Base-by-base conservation (phyloP, 2,797 vertebrate genomes). In the Oreochromis mossambicus region DNA sequence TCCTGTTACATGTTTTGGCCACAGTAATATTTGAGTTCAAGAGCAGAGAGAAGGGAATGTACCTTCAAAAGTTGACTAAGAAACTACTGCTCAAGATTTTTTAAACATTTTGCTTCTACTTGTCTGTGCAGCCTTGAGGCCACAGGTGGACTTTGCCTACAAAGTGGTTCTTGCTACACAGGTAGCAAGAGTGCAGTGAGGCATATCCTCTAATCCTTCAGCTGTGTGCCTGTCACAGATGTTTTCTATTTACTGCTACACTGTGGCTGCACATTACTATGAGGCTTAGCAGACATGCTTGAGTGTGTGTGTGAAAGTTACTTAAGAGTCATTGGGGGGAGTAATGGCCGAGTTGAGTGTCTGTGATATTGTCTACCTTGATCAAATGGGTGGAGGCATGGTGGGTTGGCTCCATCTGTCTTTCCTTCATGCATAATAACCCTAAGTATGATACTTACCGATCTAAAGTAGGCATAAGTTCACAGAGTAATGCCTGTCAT, bases 291-390 rank as follows among this genome's bases (percentile, higher is more conserved):
- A 87, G 55, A 54, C 68, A 83, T 82, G 86, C 63, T 55, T 79
- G 34, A 81, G 63, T 81, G 68, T 82, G 80, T 86, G 55, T 85
- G 61, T 58, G 56, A 79, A 82, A 83, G 70, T 77, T 66, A 77
- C 70, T 79, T 82, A 84, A 80, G 51, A 79, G 66, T 70, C 82
- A 24, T 12, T 68, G 6, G 70, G 70, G 76, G 52, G 51, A 73
- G 61, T 82, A 83, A 89, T 86, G 77, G 41, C 73, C 32, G 26
- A 75, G 56, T 19, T 81, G 34, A 86, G 77, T 80, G 84, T 66
- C 80, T 77, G 76, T 26, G 50, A 83, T 81, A 88, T 86, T 78
- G 81, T 85, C 83, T 80, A 34, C 32, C 32, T 82, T 56, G 32
- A 84, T 86, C 29, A 76, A 88, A 48, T 73, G 43, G 41, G 38